Evolutionary conservation across 2,113 vertebrate species (phyloP), one percentile per base, ranked within the genome.

Genomic region (Scortum barcoo): DNA sequence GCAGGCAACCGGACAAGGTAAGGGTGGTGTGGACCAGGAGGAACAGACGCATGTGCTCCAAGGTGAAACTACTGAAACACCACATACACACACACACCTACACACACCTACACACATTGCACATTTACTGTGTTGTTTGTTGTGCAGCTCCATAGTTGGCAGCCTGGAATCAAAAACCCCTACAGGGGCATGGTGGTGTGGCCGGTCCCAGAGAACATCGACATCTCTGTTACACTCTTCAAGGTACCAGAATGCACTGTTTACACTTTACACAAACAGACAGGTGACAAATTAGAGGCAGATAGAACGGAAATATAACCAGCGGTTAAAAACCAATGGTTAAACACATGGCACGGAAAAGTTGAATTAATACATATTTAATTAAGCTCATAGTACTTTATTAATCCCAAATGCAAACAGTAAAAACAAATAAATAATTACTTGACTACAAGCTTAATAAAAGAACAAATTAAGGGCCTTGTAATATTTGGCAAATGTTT

Each of bases 1-100:
- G 19, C 74, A 98, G 97, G 97, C 97, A 97, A 84, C 97, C 97
- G 0, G 96, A 98, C 93, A 98, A 97, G 87, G 90, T 98, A 84
- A 94, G 96, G 63, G 95, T 98, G 81, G 96, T 97, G 22, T 98
- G 97, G 97, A 97, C 97, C 53, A 94, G 97, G 66, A 95, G 97
- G 86, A 98, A 97, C 94, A 93, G 97, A 20, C 95, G 97, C 14
- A 94, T 97, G 92, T 97, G 96, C 84, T 97, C 97, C 72, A 98
- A 98, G 96, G 97, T 98, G 69, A 80, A 83, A 42, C 68, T 28
- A 42, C 76, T 50, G 26, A 65, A 40, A 71, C 54, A 38, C 17
- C 6, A 36, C 36, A 71, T 36, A 30, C 4, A 53, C 20, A 70
- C 22, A 53, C 20, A 54, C 4, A 38, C 22, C 17, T 42, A 24